Conservation (phyloP, 2,797 vertebrate genomes). For the Gambusia yucatana region DNA sequence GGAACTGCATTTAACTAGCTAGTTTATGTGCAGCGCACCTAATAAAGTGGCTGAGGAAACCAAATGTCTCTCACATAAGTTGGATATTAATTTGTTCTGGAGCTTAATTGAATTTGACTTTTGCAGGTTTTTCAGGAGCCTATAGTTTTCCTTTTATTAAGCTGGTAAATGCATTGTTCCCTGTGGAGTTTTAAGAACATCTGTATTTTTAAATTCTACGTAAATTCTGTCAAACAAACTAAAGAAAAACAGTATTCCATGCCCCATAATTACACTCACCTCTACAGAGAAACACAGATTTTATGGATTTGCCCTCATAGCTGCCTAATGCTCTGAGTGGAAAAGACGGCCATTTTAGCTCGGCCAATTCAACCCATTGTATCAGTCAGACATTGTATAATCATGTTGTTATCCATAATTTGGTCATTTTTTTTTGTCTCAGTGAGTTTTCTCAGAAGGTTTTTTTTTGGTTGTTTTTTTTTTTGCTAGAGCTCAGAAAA, state of each 20-base stretch:
- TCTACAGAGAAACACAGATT: background rate
- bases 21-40: background rate
- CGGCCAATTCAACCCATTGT: background rate
- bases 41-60: background rate
- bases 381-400: background rate
- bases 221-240: background rate
- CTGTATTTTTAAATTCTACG: background rate
- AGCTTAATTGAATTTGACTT: background rate
- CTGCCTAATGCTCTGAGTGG: background rate
- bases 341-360: background rate
- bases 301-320: background rate
- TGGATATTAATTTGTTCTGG: background rate
- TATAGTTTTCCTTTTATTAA: background rate
- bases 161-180: background rate
- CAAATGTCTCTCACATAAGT: background rate
- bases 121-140: background rate
- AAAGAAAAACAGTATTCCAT: background rate
- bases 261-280: background rate
- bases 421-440: conserved; percentile 37
- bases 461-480: conserved; percentile 21
- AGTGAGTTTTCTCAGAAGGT: conserved; percentile 20
- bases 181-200: background rate
- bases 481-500: conserved; percentile 9
- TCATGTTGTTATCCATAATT: conserved; percentile 40
- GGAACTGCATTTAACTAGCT: background rate